These are phyloP conservation scores for Cichladusa arquata DNA, from an alignment of 2,113 vertebrate genomes.

Conservation along the genomic window DNA sequence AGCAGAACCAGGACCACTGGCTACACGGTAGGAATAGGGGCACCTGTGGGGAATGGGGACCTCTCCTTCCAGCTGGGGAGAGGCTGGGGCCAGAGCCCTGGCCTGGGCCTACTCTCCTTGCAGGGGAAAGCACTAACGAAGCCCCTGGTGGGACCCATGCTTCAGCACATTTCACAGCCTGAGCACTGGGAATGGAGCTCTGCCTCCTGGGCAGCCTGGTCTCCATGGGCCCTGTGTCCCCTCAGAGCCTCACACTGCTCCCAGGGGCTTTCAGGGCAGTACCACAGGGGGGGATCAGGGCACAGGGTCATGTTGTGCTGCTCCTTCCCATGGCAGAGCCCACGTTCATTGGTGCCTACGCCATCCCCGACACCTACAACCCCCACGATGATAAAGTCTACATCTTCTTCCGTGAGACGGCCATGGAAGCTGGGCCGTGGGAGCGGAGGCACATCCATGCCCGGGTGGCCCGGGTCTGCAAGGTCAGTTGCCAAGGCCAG, in stretches of 20 bases:
- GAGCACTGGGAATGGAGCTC: not conserved
- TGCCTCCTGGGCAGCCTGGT: not conserved
- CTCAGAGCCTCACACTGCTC: rapidly evolving
- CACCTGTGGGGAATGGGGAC: rapidly evolving
- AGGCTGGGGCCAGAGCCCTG: not conserved
- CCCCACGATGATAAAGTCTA: constrained; percentile 85
- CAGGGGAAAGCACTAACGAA: not conserved
- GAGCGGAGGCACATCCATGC: constrained; percentile 77
- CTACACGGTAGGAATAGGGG: constrained; percentile 73
- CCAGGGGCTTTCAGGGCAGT: not conserved
- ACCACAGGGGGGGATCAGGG: not conserved
- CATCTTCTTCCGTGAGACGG: constrained; percentile 84
- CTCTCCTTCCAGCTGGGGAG: not conserved
- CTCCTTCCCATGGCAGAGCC: constrained; percentile 68
- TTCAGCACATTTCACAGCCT: not conserved
- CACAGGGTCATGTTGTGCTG: not conserved
- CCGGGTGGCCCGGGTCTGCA: constrained; percentile 86
- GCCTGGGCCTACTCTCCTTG: not conserved
- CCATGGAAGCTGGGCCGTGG: constrained; percentile 79
- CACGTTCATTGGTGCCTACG: constrained; percentile 75
- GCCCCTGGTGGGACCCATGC: too few species aligned
- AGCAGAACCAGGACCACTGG: constrained; percentile 86
- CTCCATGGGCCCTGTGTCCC: rapidly evolving
- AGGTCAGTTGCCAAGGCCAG: constrained; percentile 67
- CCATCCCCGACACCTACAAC: constrained; percentile 84